Evolutionary conservation across 2,113 vertebrate genomes (phyloP), one percentile per base, ranked within the genome.

Genomic region (Dasyornis broadbenti): DNA sequence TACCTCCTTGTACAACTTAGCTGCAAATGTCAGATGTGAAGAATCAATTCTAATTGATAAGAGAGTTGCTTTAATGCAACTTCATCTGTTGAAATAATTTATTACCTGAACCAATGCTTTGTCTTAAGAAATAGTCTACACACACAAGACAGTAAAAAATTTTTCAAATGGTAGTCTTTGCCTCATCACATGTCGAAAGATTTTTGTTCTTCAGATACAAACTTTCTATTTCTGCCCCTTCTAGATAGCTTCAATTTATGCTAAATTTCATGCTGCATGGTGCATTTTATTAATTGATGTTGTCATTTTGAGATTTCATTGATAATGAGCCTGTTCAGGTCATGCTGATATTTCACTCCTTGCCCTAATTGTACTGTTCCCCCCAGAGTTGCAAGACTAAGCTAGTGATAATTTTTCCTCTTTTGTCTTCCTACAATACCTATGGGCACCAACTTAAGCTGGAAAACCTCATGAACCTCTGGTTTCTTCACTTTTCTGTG

Each of bases 241-340:
- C 35, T 40, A 42, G 28, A 20, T 47, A 71, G 17, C 15, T 42
- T 35, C 71, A 61, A 82, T 56, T 68, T 12, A 54, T 33, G 11
- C 39, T 63, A 80, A 50, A 68, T 81, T 63, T 89, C 28, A 35
- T 24, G 18, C 66, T 69, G 39, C 31, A 35, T 49, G 15, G 33
- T n/a, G 18, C 30, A 82, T 59, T 82, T 86, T 63, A 73, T 94
- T 83, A 94, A 87, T 56, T 73, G 77, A 53, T 70, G 40, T 44
- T 91, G 59, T 52, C 6, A 56, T 63, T 71, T 68, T 69, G 40
- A 75, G 45, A 81, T 81, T 88, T 86, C 82, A 60, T 73, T 91
- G 52, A 80, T 92, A 66, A 86, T 77, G 73, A 60, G 33, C 57
- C 42, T 53, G 24, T 60, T 72, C 40, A 78, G 85, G 54, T 92